Percentiles rank a stretch among this genome's conserved stretches.
phyloP scores from a whole-genome alignment of 2,797 vertebrate species.

The Psittacula derbiana region DNA sequence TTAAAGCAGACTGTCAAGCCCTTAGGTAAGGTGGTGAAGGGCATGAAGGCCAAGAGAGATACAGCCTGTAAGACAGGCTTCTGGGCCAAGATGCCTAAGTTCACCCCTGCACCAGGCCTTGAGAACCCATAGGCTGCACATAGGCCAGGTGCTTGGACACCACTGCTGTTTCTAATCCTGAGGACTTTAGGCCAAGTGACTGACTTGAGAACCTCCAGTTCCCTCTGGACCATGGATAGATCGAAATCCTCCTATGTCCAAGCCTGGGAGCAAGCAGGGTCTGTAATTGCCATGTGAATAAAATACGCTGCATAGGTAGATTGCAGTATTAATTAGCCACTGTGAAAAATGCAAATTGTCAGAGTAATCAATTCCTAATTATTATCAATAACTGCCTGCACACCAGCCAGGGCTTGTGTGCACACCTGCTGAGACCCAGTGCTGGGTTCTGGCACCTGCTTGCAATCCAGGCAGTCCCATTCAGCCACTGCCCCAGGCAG shows the following conservation, averaged over 20 bases:
- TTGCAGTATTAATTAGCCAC: background rate
- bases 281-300: background rate
- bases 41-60: too few relatives aligned
- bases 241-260: background rate
- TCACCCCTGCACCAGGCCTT: too few relatives aligned
- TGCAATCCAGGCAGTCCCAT: background rate
- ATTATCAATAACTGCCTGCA: accelerated
- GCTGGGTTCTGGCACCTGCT: background rate
- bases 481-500: accelerated
- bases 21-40: accelerated
- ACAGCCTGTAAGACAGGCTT: background rate
- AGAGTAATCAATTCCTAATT: background rate
- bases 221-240: background rate
- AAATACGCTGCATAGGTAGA: background rate
- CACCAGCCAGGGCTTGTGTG: accelerated
- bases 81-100: too few relatives aligned
- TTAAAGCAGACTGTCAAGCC: background rate
- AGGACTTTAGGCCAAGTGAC: background rate
- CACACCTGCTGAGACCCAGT: accelerated
- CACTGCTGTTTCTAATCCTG: background rate
- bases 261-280: background rate
- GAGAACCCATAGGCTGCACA: background rate
- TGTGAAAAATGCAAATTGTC: background rate
- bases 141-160: background rate
- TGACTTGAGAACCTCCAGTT: background rate